phyloP scores from a whole-genome alignment of 2,888 invertebrate genomes.

The Flexamia atlantica region DNA sequence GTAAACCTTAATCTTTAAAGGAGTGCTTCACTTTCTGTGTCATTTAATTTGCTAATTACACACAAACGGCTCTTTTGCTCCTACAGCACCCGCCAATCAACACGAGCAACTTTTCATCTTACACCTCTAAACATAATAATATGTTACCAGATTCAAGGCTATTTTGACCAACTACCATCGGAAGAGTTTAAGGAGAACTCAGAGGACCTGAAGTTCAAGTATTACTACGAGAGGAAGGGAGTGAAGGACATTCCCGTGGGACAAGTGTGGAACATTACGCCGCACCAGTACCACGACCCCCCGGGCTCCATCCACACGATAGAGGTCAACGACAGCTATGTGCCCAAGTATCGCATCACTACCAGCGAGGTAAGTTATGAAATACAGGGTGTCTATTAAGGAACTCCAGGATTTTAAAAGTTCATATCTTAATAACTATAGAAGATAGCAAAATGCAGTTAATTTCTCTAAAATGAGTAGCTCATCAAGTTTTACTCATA shows the following conservation, averaged over 20 bases:
- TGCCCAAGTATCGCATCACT: constrained; percentile 26
- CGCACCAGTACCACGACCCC: background rate
- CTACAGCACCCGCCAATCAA: no score
- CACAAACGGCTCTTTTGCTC: no score
- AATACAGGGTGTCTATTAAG: no score
- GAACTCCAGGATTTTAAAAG: no score
- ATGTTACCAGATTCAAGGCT: constrained; percentile 6
- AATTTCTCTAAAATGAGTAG: no score
- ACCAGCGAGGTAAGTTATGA: constrained; percentile 38
- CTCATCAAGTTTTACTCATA: no score
- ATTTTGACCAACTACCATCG: constrained; percentile 41
- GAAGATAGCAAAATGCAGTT: no score
- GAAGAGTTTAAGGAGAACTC: constrained; percentile 46
- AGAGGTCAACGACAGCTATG: constrained; percentile 37
- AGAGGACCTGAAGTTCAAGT: constrained; percentile 23
- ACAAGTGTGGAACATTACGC: constrained; percentile 20
- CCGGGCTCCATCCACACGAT: background rate
- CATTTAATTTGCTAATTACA: no score
- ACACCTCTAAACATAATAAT: background rate
- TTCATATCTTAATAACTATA: no score
- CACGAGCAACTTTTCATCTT: no score
- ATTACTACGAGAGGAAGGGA: constrained; percentile 37
- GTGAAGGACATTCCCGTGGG: background rate
- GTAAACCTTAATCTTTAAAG: no score
- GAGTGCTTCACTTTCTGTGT: no score